phyloP scores from a whole-genome alignment of 1,140 invertebrate species.

The Drosophila kanapiae region DNA sequence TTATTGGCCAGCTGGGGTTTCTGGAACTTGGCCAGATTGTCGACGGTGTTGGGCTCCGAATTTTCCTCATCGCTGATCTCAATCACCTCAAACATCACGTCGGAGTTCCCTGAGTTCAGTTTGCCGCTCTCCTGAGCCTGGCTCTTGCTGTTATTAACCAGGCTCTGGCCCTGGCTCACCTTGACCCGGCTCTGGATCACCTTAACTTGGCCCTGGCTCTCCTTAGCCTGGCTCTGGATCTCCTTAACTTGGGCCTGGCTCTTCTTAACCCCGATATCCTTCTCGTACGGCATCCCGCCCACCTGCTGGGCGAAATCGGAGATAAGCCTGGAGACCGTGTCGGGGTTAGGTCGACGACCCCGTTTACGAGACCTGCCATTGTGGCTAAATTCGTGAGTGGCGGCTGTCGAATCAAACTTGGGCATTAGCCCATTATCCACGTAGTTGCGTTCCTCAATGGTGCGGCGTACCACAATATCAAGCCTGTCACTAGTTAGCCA shows the following conservation, averaged over 20 bases:
- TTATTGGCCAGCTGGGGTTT: neutral
- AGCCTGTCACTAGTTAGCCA: conserved; percentile 27
- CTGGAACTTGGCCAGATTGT: neutral
- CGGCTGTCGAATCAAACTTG: conserved; percentile 5
- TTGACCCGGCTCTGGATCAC: no score
- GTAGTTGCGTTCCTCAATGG: conserved; percentile 7
- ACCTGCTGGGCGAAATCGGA: conserved; percentile 31
- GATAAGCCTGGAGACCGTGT: conserved; percentile 10
- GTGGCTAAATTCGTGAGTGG: conserved; percentile 37
- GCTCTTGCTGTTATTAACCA: no score
- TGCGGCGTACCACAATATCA: conserved; percentile 18
- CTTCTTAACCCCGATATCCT: neutral
- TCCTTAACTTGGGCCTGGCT: no score
- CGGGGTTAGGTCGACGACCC: conserved; percentile 18
- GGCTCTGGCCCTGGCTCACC: no score
- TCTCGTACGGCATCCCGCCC: neutral
- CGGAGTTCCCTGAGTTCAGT: no score
- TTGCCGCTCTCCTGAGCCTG: neutral
- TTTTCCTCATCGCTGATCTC: neutral
- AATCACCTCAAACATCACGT: neutral
- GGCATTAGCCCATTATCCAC: neutral
- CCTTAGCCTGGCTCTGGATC: no score
- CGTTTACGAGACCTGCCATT: conserved; percentile 3
- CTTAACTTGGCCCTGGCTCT: no score
- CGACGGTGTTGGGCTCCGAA: neutral